These are phyloP conservation scores for Bradypus variegatus DNA, from an alignment of 2,797 vertebrate genomes.

Conservation along the genomic window DNA sequence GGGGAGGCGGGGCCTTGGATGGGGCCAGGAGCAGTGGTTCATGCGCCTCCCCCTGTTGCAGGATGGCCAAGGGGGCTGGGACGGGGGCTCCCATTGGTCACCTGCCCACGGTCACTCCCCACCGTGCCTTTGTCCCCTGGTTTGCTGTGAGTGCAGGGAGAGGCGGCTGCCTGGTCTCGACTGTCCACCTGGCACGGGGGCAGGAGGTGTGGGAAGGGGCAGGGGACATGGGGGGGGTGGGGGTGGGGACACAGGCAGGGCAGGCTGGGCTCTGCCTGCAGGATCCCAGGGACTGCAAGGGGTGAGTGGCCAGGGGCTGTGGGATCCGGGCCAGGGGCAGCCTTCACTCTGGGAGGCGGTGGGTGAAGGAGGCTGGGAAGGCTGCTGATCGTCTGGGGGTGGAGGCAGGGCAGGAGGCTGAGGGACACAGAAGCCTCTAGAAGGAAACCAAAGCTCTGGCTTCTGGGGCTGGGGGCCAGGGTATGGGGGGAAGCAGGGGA, in stretches of 20 bases:
- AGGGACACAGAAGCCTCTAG: neutral
- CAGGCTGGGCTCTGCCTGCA: no score
- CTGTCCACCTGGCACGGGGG: rapidly evolving
- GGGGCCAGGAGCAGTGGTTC: no score
- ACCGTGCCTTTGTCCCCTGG: neutral
- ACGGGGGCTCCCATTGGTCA: neutral
- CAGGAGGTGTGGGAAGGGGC: neutral
- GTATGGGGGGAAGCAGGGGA: no score
- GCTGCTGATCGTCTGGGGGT: neutral
- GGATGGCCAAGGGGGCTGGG: neutral
- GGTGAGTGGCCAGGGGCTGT: neutral
- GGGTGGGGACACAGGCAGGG: neutral
- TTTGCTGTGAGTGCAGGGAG: neutral
- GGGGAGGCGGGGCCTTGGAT: neutral
- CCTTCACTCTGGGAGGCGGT: rapidly evolving
- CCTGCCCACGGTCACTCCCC: neutral
- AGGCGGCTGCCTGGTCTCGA: neutral
- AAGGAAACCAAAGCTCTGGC: neutral
- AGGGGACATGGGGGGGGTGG: neutral
- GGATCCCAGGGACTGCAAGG: neutral
- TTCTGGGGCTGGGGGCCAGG: rapidly evolving
- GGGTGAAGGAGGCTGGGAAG: neutral
- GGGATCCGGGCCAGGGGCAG: neutral
- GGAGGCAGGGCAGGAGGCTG: neutral
- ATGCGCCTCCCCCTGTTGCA: no score